A percentile compares a stretch with the other conserved stretches of the same genome.
phyloP scores from a whole-genome alignment of 2,113 vertebrate genomes.

The Amblyornis subalaris region DNA sequence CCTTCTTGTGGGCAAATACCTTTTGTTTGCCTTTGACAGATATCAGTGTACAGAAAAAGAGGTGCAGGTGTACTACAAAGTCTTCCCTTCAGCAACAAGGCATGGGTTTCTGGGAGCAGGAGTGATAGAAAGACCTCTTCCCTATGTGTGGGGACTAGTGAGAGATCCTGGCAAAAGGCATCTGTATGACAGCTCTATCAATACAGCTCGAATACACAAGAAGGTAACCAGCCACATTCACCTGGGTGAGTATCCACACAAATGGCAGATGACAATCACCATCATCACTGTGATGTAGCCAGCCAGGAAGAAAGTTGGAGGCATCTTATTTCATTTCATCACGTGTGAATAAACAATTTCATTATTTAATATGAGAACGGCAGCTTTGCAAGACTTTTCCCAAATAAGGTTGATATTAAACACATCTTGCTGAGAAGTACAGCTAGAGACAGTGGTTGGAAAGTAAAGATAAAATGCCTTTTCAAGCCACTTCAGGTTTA shows the following conservation, averaged over 20 bases:
- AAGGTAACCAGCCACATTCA: constrained; percentile 85
- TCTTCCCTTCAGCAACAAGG: constrained; percentile 79
- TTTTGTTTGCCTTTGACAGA: constrained; percentile 54
- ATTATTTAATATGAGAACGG: not conserved
- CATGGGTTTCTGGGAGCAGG: constrained; percentile 88
- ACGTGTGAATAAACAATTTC: not conserved
- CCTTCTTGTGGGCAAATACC: not conserved
- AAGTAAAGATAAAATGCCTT: not conserved
- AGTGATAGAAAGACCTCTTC: constrained; percentile 80
- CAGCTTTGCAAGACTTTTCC: not conserved
- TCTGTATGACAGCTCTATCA: constrained; percentile 83
- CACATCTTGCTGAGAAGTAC: not conserved
- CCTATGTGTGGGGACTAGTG: constrained; percentile 81
- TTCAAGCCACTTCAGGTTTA: no score
- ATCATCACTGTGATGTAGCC: accelerated
- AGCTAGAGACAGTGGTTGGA: not conserved
- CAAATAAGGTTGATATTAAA: not conserved
- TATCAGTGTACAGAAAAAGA: constrained; percentile 86
- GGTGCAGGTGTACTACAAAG: constrained; percentile 85
- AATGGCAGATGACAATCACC: accelerated
- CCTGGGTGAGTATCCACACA: constrained; percentile 77
- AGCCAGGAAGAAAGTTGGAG: not conserved
- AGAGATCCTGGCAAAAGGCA: constrained; percentile 84
- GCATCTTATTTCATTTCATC: not conserved
- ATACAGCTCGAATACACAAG: constrained; percentile 81